Evolutionary conservation across 2,888 invertebrate species (phyloP).

Genomic region (Actias luna): DNA sequence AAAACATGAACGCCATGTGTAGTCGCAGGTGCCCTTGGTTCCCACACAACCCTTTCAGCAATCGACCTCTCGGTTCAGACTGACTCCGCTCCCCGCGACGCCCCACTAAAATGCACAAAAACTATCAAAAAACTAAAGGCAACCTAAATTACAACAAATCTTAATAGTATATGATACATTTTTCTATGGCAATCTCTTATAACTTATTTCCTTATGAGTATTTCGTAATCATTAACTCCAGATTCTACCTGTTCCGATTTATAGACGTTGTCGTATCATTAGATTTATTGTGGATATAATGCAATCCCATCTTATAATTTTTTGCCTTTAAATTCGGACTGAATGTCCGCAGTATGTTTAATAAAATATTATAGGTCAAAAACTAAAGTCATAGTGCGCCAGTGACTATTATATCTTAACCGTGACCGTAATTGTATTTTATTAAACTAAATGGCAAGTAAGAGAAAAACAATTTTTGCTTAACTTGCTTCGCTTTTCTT

Average conservation of each 20-base stretch:
- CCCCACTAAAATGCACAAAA: slow-evolving; percentile 59
- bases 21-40: slow-evolving; percentile 81
- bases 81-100: slow-evolving; percentile 51
- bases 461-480: too few relatives aligned
- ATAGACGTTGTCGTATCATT: slow-evolving; percentile 80
- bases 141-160: slow-evolving; percentile 29
- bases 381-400: background rate
- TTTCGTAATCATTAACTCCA: slow-evolving; percentile 61
- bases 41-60: slow-evolving; percentile 82
- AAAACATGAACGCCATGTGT: slow-evolving; percentile 79
- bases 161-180: slow-evolving; percentile 21
- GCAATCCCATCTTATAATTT: slow-evolving; percentile 71
- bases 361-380: background rate
- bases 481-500: too few relatives aligned
- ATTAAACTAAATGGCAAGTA: too few relatives aligned
- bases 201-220: slow-evolving; percentile 37
- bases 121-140: slow-evolving; percentile 35
- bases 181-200: slow-evolving; percentile 22
- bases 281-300: slow-evolving; percentile 81
- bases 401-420: background rate
- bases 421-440: background rate
- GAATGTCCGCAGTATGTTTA: slow-evolving; percentile 38
- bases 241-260: slow-evolving; percentile 81
- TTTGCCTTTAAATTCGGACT: slow-evolving; percentile 61
- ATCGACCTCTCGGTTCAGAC: slow-evolving; percentile 49